Base-by-base conservation (phyloP, 2,888 invertebrate genomes). In the Tromatobia lineatoria region DNA sequence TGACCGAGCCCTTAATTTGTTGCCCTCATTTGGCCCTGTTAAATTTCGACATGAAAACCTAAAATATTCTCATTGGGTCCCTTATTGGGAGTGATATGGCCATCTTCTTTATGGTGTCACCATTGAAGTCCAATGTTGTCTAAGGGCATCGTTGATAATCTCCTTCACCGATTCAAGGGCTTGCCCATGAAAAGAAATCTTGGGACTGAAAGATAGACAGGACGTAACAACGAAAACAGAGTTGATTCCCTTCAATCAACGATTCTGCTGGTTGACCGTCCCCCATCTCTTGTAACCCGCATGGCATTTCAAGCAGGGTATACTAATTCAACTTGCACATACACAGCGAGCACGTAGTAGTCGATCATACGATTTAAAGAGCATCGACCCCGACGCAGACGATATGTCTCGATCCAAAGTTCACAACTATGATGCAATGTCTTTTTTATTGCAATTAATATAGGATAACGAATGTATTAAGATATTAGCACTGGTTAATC, bases 361-460 rank as follows among this genome's bases (percentile, higher is more conserved):
- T 67, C 45, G 76, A 71, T 78, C 78, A 57, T 69, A 76, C 76
- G 67, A 74, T 80, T 64, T 47, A 74, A 80, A 80, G 83, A 77
- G 76, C 83, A 67, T 77, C 77, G 83, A 83, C 80, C 80, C 80
- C 66, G 45, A 76, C 70, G 50, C 64, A 70, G 75, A 83, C 20
- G 69, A 70, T 70, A 50, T 52, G 29, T 34, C 52, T 15, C 11
- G 64, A 45, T 61, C 13, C 54, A 59, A 15, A 29, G 25, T 71
- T 57, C n/a, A 38, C 25, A 23, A 47, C 42, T 54, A 71, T 71
- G n/a, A 29, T 25, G 61, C 54, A 45, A 64, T 47, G 25, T 38
- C 25, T 71, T 73, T 78, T 15, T 47, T 25, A 29, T 29, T 34
- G 34, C 7, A n/a, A n/a, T n/a, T n/a, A n/a, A n/a, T n/a, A n/a